phyloP scores from a whole-genome alignment of 2,797 vertebrate genomes.

The Amblyraja radiata region DNA sequence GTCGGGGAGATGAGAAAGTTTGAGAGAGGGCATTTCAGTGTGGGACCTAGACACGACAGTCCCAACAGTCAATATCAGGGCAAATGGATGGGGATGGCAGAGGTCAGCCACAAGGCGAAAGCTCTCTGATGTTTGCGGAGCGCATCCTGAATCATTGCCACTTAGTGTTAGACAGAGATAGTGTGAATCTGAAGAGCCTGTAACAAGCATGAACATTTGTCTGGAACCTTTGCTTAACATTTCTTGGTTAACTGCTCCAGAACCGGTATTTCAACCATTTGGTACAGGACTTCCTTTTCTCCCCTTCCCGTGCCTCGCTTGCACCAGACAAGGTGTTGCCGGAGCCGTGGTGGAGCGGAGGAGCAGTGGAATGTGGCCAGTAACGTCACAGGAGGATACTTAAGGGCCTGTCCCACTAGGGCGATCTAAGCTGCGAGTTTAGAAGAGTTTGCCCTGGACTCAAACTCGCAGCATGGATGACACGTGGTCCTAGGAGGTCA shows the following conservation, averaged over 20 bases:
- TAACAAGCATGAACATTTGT: neutral
- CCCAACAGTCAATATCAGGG: neutral
- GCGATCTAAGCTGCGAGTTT: no score
- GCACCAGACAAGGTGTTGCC: neutral
- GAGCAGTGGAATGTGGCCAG: neutral
- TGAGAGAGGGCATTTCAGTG: neutral
- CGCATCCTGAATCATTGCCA: neutral
- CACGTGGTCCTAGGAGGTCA: no score
- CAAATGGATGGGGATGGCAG: neutral
- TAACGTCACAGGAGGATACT: neutral
- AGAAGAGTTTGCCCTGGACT: no score
- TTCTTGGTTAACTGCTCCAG: neutral
- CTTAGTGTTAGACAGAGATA: neutral
- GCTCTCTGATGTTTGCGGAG: neutral
- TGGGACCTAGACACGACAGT: neutral
- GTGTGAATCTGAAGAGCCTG: neutral
- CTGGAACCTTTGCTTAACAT: neutral
- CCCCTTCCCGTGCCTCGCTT: neutral
- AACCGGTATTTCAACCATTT: neutral
- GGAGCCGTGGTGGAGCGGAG: neutral
- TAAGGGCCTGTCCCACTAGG: no score
- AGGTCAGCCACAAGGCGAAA: neutral
- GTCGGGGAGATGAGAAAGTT: neutral
- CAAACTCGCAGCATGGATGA: no score
- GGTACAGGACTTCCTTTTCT: neutral